phyloP scores from a whole-genome alignment of 2,113 vertebrate species.

The Neolamprologus sp. region DNA sequence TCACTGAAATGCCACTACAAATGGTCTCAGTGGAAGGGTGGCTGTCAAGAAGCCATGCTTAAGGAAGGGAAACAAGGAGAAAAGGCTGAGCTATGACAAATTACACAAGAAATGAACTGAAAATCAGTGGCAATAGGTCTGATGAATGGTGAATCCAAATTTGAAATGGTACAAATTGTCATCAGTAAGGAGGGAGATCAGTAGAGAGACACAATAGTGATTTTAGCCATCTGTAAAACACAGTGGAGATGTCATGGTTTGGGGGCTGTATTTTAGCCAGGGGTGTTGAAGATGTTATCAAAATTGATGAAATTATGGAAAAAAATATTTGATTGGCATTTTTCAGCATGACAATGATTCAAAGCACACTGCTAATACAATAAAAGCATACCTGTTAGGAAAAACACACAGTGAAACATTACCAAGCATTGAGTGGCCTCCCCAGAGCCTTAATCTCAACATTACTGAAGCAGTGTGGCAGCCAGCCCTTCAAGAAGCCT shows the following conservation, averaged over 20 bases:
- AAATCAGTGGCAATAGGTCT: background rate
- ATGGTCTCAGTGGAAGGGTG: background rate
- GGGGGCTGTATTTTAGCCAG: background rate
- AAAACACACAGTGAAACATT: background rate
- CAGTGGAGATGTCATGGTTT: background rate
- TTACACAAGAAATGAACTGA: background rate
- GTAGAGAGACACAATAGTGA: background rate
- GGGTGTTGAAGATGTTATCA: background rate
- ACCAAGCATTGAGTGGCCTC: background rate
- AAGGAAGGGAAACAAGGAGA: background rate
- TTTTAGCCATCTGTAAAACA: background rate
- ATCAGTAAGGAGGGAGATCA: background rate
- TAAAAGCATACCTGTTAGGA: background rate
- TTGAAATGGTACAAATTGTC: background rate
- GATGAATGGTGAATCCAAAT: background rate
- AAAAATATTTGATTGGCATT: background rate
- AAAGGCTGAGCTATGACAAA: background rate
- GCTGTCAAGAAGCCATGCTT: background rate
- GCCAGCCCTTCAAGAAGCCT: background rate
- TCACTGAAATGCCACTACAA: background rate
- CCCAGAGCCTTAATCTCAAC: background rate
- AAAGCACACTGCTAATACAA: background rate
- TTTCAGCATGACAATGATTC: background rate
- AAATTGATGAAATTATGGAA: background rate
- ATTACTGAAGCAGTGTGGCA: background rate